These are phyloP conservation scores for Phycodurus eques DNA, from an alignment of 2,113 vertebrate species.

Conservation along the genomic window DNA sequence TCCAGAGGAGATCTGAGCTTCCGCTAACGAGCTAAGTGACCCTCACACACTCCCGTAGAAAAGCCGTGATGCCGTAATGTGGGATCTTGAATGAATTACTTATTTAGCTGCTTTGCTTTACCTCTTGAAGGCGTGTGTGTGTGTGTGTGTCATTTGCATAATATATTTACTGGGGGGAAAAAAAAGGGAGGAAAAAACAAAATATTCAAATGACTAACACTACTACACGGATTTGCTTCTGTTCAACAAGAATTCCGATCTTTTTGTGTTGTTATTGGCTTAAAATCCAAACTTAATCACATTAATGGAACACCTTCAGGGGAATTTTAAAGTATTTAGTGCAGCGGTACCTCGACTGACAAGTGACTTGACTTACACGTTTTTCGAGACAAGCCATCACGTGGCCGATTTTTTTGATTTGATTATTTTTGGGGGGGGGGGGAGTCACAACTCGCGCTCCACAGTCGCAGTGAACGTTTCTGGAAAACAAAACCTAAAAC, in stretches of 20 bases:
- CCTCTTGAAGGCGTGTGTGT: slow-evolving; percentile 22
- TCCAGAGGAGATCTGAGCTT: slow-evolving; percentile 76
- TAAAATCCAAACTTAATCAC: neutral
- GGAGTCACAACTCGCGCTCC: no score
- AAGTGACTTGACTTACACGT: no score
- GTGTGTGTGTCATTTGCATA: slow-evolving; percentile 25
- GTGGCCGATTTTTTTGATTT: no score
- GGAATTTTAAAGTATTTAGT: no score
- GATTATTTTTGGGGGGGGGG: no score
- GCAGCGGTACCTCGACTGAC: no score
- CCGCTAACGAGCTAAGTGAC: slow-evolving; percentile 1
- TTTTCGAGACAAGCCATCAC: no score
- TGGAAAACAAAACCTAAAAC: no score
- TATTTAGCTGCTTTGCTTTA: slow-evolving; percentile 36
- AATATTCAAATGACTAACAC: neutral
- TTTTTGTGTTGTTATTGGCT: neutral
- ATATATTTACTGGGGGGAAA: slow-evolving; percentile 16
- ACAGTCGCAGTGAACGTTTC: no score
- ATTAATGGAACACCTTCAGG: no score
- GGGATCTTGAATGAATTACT: neutral
- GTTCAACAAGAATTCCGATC: neutral
- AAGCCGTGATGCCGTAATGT: neutral
- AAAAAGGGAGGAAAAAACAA: slow-evolving; percentile 11
- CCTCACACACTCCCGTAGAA: neutral
- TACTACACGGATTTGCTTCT: neutral